phyloP scores from a whole-genome alignment of 2,888 invertebrate species.

The Parnassius mnemosyne region DNA sequence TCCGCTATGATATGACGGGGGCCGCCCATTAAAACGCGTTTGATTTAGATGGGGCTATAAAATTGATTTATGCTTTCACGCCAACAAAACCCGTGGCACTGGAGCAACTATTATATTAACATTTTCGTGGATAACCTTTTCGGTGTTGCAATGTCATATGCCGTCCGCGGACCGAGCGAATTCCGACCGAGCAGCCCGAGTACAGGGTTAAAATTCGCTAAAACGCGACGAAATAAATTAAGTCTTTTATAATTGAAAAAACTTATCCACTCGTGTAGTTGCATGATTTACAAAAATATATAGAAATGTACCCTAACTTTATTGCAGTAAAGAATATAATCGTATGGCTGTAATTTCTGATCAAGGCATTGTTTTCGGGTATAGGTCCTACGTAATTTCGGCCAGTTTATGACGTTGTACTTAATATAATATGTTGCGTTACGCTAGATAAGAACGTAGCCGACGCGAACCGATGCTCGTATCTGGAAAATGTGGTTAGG shows the following conservation, averaged over 20 bases:
- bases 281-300: slow-evolving; percentile 52
- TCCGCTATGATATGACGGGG: slow-evolving; percentile 81
- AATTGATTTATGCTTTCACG: slow-evolving; percentile 82
- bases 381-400: slow-evolving; percentile 70
- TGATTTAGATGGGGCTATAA: slow-evolving; percentile 82
- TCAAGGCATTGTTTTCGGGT: slow-evolving; percentile 72
- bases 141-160: slow-evolving; percentile 62
- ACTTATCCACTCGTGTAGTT: slow-evolving; percentile 72
- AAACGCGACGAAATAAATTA: slow-evolving; percentile 46
- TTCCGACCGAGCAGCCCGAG: slow-evolving; percentile 31
- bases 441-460: slow-evolving; percentile 49
- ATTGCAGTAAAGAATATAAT: slow-evolving; percentile 41
- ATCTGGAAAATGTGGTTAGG: slow-evolving; percentile 9
- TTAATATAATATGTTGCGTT: slow-evolving; percentile 60
- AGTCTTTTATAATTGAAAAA: slow-evolving; percentile 74
- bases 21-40: slow-evolving; percentile 82
- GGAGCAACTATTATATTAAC: slow-evolving; percentile 81
- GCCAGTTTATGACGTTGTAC: slow-evolving; percentile 69
- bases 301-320: slow-evolving; percentile 48
- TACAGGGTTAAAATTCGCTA: slow-evolving; percentile 34
- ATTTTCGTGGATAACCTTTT: slow-evolving; percentile 79
- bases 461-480: slow-evolving; percentile 7
- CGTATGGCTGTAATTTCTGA: slow-evolving; percentile 34
- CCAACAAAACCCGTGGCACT: slow-evolving; percentile 80
- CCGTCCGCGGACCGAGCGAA: slow-evolving; percentile 33